Conservation (phyloP, 1,140 invertebrate genomes). For the Globodera rostochiensis region DNA sequence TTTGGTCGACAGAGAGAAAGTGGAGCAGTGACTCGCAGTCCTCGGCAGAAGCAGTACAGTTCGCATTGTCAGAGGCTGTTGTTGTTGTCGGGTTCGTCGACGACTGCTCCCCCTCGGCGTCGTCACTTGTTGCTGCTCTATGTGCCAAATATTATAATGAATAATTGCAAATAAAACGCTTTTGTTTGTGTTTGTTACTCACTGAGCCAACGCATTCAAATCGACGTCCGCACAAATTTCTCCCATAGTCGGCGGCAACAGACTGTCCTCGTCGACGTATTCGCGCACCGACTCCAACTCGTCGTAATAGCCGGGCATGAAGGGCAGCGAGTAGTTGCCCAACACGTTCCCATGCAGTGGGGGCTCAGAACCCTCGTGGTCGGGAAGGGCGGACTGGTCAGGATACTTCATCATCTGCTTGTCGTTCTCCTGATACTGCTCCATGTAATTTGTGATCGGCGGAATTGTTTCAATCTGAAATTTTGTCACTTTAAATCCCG, state of each 20-base stretch:
- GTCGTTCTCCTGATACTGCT: slow-evolving; percentile 39
- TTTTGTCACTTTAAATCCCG: neutral
- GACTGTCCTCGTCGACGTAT: slow-evolving; percentile 32
- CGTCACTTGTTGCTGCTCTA: no score
- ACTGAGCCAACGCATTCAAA: slow-evolving; percentile 32
- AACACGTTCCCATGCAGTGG: neutral
- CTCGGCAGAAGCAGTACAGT: neutral
- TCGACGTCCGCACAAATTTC: slow-evolving; percentile 36
- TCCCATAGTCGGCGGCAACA: slow-evolving; percentile 32
- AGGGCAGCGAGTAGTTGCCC: slow-evolving; percentile 15
- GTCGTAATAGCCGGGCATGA: slow-evolving; percentile 54
- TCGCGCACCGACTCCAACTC: slow-evolving; percentile 45
- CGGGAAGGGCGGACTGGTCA: slow-evolving; percentile 38
- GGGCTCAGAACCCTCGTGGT: slow-evolving; percentile 18
- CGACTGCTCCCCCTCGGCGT: no score
- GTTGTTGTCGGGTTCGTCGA: no score
- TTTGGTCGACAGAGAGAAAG: slow-evolving; percentile 19
- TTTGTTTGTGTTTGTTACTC: neutral
- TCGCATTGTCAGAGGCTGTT: neutral
- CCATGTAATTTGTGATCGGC: slow-evolving; percentile 14
- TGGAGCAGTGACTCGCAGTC: neutral
- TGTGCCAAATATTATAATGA: neutral
- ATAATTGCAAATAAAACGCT: slow-evolving; percentile 5
- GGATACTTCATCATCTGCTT: slow-evolving; percentile 43
- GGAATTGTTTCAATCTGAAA: slow-evolving; percentile 39